Base-by-base conservation (phyloP, 1,140 invertebrate species). In the Drosophila repletoides region DNA sequence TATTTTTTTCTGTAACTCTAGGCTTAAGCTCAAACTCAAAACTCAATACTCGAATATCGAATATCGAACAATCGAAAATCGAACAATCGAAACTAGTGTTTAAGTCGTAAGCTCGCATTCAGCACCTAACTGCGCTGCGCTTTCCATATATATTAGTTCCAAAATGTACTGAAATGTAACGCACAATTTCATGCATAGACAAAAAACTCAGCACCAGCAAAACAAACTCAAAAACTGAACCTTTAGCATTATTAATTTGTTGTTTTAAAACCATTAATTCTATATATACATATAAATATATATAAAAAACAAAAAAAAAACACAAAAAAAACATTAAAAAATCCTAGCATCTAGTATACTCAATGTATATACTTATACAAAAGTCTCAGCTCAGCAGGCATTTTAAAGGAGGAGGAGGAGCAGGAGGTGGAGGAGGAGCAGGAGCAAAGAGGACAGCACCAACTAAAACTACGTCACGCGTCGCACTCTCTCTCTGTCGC, bases 361-460 rank as follows among this genome's bases (percentile, higher is more conserved):
- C n/a, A n/a, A 28, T 65, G 31, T 43, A 21, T 46, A 2, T 17
- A 41, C 15, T 34, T 36, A 34, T 43, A 33, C 61, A 40, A 51
- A 49, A 51, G 36, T 49, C 53, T 43, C 55, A 66, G 53, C 63
- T 60, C 64, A 36, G 58, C 64, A 61, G 38, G 10, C 58, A 17
- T 60, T 36, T 61, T 55, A 24, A 48, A 52, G 26, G 40, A 45
- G 49, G 49, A 51, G 58, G 55, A 28, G 33, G 36, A n/a, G n/a
- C n/a, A n/a, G n/a, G n/a, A n/a, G n/a, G n/a, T 6, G 43, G 45
- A 66, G 63, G 41, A 66, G 63, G 58, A 77, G 63, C 48, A 72
- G 65, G 55, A 75, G 40, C 38, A 66, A 60, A 24, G 24, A 26
- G 59, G 68, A 53, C 36, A 60, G 58, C 58, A 68, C n/a, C 65